phyloP scores from a whole-genome alignment of 2,797 vertebrate genomes.

The Sitta carolinensis region DNA sequence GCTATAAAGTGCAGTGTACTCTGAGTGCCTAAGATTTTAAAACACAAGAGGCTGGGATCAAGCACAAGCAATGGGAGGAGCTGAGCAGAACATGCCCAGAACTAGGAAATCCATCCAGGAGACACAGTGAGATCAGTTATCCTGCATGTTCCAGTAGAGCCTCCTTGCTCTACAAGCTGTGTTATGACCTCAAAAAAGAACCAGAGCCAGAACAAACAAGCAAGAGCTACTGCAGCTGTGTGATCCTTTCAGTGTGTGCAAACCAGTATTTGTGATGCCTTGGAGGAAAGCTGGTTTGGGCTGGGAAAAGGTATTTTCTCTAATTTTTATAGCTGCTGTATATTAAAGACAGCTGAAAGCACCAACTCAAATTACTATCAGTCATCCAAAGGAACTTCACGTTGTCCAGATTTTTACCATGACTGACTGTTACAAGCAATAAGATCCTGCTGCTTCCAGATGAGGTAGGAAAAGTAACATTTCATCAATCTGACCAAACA shows the following conservation, averaged over 20 bases:
- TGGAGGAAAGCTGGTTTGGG: not conserved
- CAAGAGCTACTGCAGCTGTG: not conserved
- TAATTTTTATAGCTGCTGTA: not conserved
- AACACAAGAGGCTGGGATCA: not conserved
- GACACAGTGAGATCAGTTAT: not conserved
- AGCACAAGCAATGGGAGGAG: not conserved
- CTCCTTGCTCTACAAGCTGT: not conserved
- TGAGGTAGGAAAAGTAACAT: not conserved
- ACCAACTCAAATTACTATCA: not conserved
- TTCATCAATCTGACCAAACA: not conserved
- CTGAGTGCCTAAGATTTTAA: not conserved
- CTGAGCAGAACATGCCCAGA: not conserved
- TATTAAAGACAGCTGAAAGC: not conserved
- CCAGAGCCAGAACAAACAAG: not conserved
- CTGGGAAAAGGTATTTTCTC: not conserved
- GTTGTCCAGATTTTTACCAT: not conserved
- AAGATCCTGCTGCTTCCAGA: not conserved
- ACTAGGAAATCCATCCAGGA: not conserved
- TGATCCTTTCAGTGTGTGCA: not conserved
- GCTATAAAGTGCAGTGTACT: not conserved
- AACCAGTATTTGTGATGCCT: not conserved
- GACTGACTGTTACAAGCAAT: not conserved
- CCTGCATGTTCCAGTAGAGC: accelerated
- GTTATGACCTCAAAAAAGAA: not conserved
- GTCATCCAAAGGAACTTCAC: not conserved